phyloP scores from a whole-genome alignment of 2,888 invertebrate species.

The Hirtodrosophila duncani region DNA sequence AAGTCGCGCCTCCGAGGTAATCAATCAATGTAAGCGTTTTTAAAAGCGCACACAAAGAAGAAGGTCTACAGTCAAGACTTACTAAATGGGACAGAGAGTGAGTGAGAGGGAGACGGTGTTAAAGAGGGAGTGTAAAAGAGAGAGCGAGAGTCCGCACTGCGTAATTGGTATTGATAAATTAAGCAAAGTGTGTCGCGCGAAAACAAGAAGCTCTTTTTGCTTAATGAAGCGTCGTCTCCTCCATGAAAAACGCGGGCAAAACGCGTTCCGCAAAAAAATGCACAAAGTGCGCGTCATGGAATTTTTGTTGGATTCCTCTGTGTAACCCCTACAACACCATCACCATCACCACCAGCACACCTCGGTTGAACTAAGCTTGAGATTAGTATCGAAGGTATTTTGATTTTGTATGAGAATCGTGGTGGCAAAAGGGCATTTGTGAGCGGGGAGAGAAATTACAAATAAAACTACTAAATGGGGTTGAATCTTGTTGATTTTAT shows the following conservation, averaged over 20 bases:
- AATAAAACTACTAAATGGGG: too few species aligned
- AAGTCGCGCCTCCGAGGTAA: constrained; percentile 64
- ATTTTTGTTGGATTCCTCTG: constrained; percentile 22
- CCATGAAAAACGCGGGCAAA: constrained; percentile 6
- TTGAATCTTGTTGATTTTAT: too few species aligned
- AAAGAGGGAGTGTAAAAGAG: not conserved
- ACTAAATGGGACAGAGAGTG: not conserved
- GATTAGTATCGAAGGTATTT: too few species aligned
- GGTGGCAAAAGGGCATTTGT: too few species aligned
- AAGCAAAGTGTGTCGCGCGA: constrained; percentile 40
- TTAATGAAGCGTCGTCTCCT: constrained; percentile 25
- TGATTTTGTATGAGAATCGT: too few species aligned
- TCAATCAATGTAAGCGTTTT: constrained; percentile 67
- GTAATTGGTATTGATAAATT: constrained; percentile 66
- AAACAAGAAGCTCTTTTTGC: constrained; percentile 34
- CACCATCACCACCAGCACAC: too few species aligned
- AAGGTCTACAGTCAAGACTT: not conserved
- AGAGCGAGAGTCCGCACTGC: constrained; percentile 10
- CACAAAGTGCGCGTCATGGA: constrained; percentile 2
- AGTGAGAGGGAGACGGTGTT: not conserved
- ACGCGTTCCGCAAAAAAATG: constrained; percentile 3
- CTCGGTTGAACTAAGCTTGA: too few species aligned
- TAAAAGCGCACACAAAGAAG: constrained; percentile 26
- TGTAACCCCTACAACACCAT: too few species aligned
- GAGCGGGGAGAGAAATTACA: too few species aligned